These are phyloP conservation scores for Galleria mellonella DNA, from an alignment of 1,140 invertebrate species.

Conservation along the genomic window DNA sequence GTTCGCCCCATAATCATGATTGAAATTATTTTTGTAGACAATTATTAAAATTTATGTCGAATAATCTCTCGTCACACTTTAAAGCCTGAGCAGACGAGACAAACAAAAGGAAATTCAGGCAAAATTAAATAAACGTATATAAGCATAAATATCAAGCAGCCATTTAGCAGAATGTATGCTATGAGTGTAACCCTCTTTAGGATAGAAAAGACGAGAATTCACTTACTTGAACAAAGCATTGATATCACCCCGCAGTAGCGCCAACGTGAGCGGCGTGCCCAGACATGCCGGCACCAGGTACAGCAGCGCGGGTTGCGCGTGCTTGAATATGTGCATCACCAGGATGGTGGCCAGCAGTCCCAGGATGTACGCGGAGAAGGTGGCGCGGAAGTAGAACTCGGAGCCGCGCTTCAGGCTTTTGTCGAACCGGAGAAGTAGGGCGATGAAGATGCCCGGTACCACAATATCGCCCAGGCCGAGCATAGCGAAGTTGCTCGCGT, in stretches of 20 bases:
- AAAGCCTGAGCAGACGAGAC: too few species aligned
- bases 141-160: too few species aligned
- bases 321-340: conserved; percentile 99
- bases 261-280: conserved; percentile 89
- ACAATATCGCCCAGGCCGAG: conserved; percentile 99
- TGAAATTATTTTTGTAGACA: too few species aligned
- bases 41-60: too few species aligned
- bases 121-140: too few species aligned
- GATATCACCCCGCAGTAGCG: conserved; percentile 93
- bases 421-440: conserved; percentile 96
- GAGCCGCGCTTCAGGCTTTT: conserved; percentile 90
- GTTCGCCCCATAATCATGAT: too few species aligned
- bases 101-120: too few species aligned
- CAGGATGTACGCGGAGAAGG: conserved; percentile 94
- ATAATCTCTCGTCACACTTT: too few species aligned
- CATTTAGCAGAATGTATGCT: too few species aligned
- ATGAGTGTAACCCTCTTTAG: too few species aligned
- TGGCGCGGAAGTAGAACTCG: conserved; percentile 95
- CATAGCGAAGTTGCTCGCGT: conserved; percentile 98
- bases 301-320: conserved; percentile 98
- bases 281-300: conserved; percentile 98
- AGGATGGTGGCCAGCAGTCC: conserved; percentile 95
- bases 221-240: conserved; percentile 93
- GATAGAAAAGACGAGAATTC: too few species aligned
- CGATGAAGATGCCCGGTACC: conserved; percentile 99